Evolutionary conservation across 2,797 vertebrate species (phyloP).

Genomic region (Sebastes taczanowskii): DNA sequence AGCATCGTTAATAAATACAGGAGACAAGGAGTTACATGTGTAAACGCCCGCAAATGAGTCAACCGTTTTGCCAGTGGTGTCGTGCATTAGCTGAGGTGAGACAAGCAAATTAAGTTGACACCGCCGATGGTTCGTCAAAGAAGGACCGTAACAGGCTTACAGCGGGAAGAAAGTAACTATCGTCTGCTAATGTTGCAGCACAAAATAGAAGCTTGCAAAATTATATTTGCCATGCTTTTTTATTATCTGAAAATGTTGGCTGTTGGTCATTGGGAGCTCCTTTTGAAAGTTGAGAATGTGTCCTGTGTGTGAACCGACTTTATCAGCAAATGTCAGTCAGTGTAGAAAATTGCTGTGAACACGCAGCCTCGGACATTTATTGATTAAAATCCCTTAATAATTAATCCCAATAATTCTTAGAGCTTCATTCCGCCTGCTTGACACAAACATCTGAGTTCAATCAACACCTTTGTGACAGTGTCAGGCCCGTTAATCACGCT

Average conservation of each 20-base stretch:
- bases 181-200: constrained; percentile 19
- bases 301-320: constrained; percentile 9
- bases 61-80: constrained; percentile 1
- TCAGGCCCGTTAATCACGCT: constrained; percentile 8
- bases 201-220: constrained; percentile 42
- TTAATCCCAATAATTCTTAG: neutral
- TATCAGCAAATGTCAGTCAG: neutral
- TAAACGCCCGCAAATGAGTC: constrained; percentile 7
- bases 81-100: constrained; percentile 24
- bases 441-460: neutral
- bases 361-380: constrained; percentile 4
- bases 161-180: constrained; percentile 33
- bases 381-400: constrained; percentile 10
- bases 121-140: constrained; percentile 24
- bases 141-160: constrained; percentile 42
- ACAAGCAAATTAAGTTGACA: constrained; percentile 47
- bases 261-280: constrained; percentile 18
- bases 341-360: neutral
- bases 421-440: neutral
- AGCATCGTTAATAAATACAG: constrained; percentile 22
- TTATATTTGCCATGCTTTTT: constrained; percentile 23
- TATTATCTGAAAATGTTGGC: neutral
- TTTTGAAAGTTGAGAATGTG: constrained; percentile 3
- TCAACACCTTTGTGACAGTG: constrained; percentile 20
- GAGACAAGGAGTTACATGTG: constrained; percentile 22